phyloP scores from a whole-genome alignment of 2,888 invertebrate genomes.

The Muschampia plurimacula region DNA sequence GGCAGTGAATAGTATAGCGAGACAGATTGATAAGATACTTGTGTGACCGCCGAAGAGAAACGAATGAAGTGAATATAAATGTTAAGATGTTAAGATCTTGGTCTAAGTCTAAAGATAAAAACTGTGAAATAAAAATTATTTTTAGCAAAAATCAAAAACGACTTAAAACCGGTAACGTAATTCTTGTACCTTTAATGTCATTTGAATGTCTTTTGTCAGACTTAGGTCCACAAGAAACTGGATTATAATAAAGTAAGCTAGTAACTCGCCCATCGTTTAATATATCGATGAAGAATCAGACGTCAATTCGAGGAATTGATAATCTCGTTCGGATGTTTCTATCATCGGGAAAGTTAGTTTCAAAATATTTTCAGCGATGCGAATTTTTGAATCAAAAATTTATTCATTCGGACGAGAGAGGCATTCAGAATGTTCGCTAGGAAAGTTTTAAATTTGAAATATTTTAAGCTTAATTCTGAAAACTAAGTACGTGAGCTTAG shows the following conservation, averaged over 20 bases:
- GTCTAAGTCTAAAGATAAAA: no score
- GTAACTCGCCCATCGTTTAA: background rate
- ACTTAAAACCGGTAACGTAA: no score
- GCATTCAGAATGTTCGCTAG: conserved; percentile 5
- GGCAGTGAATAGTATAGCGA: conserved; percentile 19
- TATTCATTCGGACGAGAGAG: conserved; percentile 16
- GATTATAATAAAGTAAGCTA: background rate
- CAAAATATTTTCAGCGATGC: conserved; percentile 15
- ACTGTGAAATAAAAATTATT: no score
- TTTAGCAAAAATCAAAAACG: no score
- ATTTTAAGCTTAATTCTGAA: background rate
- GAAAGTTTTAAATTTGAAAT: conserved; percentile 4
- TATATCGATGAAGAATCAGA: background rate
- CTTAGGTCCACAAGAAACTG: background rate
- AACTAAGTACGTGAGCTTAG: no score
- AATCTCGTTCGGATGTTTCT: conserved; percentile 33
- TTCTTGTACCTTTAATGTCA: no score
- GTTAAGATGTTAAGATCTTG: no score
- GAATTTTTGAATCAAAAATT: conserved; percentile 16
- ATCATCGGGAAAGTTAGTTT: conserved; percentile 26
- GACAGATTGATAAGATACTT: conserved; percentile 16
- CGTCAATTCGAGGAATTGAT: conserved; percentile 6
- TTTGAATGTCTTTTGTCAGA: no score
- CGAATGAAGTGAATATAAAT: background rate
- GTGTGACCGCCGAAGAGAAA: background rate